phyloP scores from a whole-genome alignment of 2,113 vertebrate genomes.

The Ellobius talpinus region DNA sequence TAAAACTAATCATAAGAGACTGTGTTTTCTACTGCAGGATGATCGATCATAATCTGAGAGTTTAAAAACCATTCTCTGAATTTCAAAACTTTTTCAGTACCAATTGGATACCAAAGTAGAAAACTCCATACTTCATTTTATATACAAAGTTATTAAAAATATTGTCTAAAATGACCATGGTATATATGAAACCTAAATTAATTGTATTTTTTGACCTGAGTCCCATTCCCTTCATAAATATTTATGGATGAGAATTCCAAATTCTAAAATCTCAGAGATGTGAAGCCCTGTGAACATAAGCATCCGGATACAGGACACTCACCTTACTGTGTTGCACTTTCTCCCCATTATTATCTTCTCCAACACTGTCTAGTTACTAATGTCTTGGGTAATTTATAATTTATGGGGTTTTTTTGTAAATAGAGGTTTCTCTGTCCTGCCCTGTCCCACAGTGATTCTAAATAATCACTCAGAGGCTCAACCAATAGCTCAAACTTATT shows the following conservation, averaged over 20 bases:
- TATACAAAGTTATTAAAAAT: not conserved
- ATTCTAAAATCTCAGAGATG: not conserved
- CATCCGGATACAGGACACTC: not conserved
- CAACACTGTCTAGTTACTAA: not conserved
- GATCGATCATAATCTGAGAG: not conserved
- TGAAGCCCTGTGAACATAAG: not conserved
- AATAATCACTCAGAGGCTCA: no score
- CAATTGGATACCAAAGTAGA: not conserved
- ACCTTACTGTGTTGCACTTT: not conserved
- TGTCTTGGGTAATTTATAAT: no score
- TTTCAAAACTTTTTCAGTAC: not conserved
- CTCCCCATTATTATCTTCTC: not conserved
- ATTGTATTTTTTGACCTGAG: not conserved
- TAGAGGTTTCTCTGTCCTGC: no score
- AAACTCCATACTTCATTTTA: not conserved
- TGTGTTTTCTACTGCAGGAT: not conserved
- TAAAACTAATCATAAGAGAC: no score
- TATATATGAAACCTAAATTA: not conserved
- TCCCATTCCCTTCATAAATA: not conserved
- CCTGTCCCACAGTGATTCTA: no score
- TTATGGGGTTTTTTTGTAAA: no score
- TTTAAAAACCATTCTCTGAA: not conserved
- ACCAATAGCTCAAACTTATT: no score
- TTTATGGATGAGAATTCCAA: not conserved
- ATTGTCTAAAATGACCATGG: not conserved